phyloP scores from a whole-genome alignment of 2,797 vertebrate species.

The Myotis daubentonii region DNA sequence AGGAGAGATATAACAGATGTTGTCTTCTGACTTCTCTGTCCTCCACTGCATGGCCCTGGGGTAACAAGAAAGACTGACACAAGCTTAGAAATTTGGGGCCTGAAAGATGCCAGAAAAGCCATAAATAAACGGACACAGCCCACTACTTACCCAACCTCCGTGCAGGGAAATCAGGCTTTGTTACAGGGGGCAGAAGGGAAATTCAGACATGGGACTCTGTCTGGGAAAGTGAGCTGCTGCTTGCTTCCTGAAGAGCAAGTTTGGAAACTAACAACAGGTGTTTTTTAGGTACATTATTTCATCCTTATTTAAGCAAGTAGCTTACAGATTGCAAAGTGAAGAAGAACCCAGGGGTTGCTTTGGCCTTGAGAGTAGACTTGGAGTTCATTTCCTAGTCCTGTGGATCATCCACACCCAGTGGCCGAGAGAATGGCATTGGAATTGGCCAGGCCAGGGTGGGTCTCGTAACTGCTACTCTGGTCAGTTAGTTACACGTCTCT shows the following conservation, averaged over 20 bases:
- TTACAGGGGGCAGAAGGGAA: neutral
- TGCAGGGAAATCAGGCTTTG: neutral
- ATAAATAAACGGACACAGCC: neutral
- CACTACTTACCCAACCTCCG: neutral
- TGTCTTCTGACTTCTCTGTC: conserved; percentile 54
- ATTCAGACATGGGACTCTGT: neutral
- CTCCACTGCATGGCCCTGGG: conserved; percentile 15
- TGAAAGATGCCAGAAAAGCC: neutral
- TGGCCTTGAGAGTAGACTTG: neutral
- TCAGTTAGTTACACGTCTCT: neutral
- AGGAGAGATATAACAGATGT: conserved; percentile 53
- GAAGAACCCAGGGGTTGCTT: neutral
- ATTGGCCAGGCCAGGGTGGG: neutral
- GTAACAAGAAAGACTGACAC: neutral
- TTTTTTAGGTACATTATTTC: neutral
- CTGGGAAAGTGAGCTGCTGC: neutral
- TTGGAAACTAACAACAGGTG: neutral
- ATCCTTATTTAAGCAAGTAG: neutral
- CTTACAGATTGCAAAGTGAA: neutral
- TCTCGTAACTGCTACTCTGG: neutral
- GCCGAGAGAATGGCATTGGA: neutral
- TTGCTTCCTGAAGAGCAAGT: neutral
- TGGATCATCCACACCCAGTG: neutral
- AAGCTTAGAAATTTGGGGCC: conserved; percentile 24
- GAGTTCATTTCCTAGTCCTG: neutral